A percentile compares a stretch with the other conserved stretches of the same genome.
Conservation (phyloP, 2,888 invertebrate species). For the Conchocele bisecta region DNA sequence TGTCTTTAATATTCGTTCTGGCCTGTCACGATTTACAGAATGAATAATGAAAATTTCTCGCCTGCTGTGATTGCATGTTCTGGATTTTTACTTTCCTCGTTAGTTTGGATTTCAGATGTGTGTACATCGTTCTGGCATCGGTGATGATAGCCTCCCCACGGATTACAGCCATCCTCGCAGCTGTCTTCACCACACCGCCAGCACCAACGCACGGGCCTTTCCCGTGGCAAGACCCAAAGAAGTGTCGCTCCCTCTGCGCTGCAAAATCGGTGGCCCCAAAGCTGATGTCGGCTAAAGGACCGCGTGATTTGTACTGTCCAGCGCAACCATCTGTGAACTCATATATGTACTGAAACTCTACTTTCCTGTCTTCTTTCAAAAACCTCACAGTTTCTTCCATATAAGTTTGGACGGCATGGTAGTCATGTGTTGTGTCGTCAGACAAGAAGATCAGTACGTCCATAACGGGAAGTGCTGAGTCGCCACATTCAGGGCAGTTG, state of each 20-base stretch:
- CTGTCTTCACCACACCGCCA: constrained; percentile 32
- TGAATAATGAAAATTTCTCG: constrained; percentile 15
- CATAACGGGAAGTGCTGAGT: constrained; percentile 11
- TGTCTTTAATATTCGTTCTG: not conserved
- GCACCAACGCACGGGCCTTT: constrained; percentile 40
- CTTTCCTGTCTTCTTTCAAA: constrained; percentile 20
- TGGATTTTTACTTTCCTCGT: constrained; percentile 1
- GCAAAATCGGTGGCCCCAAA: constrained; percentile 16
- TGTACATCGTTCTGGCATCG: constrained; percentile 5
- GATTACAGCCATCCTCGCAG: constrained; percentile 28
- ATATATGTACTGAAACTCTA: not conserved
- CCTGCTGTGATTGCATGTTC: constrained; percentile 5
- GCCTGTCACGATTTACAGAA: not conserved
- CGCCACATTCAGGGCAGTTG: constrained; percentile 14
- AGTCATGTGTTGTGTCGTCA: constrained; percentile 9
- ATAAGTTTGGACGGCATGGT: constrained; percentile 12
- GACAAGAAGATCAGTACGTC: constrained; percentile 8
- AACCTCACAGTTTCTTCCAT: constrained; percentile 5
- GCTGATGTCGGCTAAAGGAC: constrained; percentile 20
- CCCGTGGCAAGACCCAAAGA: constrained; percentile 30
- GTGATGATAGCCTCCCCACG: constrained; percentile 16
- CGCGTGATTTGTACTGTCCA: constrained; percentile 26
- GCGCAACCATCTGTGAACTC: constrained; percentile 32
- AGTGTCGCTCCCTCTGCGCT: constrained; percentile 13
- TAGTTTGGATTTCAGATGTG: not conserved